Evolutionary conservation across 2,797 vertebrate species (phyloP).

Genomic region (Premnoplex brunnescens): DNA sequence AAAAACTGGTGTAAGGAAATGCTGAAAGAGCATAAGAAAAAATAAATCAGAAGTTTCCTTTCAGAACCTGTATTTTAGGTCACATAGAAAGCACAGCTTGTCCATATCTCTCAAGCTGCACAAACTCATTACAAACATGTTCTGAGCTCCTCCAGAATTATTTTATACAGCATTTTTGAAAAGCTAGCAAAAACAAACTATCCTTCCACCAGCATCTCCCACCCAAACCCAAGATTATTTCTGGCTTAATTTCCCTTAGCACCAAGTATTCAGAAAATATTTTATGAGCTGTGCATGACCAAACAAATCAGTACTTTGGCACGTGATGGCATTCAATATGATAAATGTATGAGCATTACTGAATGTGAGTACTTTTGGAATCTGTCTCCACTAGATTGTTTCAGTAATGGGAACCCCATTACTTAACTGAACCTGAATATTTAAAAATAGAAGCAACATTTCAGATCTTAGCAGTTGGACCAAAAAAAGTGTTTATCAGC

Average conservation of each 20-base stretch:
- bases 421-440: background rate
- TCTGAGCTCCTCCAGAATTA: background rate
- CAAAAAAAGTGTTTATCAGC: background rate
- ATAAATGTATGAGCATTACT: background rate
- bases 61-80: background rate
- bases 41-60: background rate
- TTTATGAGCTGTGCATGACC: background rate
- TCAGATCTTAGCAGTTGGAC: background rate
- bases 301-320: background rate
- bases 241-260: background rate
- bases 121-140: background rate
- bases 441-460: background rate
- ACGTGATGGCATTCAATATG: background rate
- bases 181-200: background rate
- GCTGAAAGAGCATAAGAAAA: background rate
- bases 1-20: background rate
- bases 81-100: background rate
- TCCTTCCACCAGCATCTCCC: background rate
- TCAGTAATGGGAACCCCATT: background rate
- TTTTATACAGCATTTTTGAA: background rate
- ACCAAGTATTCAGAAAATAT: constrained; percentile 10
- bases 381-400: too few species aligned
- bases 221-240: background rate
- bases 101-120: background rate
- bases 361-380: too few species aligned